Evolutionary conservation across 2,797 vertebrate genomes (phyloP), one percentile per base, ranked within the genome.

Genomic region (Cirrhinus mrigala): DNA sequence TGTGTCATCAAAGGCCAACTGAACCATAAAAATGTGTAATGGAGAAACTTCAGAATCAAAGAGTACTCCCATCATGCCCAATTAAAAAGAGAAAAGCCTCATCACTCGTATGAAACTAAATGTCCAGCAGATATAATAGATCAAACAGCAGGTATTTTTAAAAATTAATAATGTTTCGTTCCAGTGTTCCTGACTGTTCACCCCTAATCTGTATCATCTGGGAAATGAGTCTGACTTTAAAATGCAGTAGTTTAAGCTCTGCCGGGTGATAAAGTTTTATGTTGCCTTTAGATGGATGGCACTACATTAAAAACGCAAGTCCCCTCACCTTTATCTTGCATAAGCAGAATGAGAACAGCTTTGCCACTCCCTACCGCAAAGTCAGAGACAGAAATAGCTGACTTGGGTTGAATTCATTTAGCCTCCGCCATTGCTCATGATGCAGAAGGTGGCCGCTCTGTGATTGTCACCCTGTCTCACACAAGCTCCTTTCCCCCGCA

Each of bases 371-470:
- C 66, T 70, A 66, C 77, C 52, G 60, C 80, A 86, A 84, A 69
- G 84, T 84, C 76, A 84, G 40, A 62, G 75, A 50, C 83, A 81
- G 86, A 88, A 89, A 90, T 81, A 85, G 85, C 85, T 87, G 78
- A 87, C 78, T 87, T 88, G 73, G 74, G 71, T 68, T 84, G 71
- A 88, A 87, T 86, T 58, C 15, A 89, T 82, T 83, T 74, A 71
- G 79, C 66, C 77, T 77, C 40, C 70, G 44, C 83, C 83, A 77
- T 82, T 15, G 29, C 68, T 89, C 82, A 87, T 66, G 75, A 83
- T 82, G 84, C 85, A 68, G 82, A 73, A 84, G 56, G 46, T 78
- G 76, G 77, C 33, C 54, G 11, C 85, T 88, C 82, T 83, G 82
- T 79, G 69, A 91, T 77, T 66, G 68, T 40, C 83, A 54, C 50